These are phyloP conservation scores for Cephalopterus ornatus DNA, from an alignment of 2,113 vertebrate genomes.

Conservation along the genomic window DNA sequence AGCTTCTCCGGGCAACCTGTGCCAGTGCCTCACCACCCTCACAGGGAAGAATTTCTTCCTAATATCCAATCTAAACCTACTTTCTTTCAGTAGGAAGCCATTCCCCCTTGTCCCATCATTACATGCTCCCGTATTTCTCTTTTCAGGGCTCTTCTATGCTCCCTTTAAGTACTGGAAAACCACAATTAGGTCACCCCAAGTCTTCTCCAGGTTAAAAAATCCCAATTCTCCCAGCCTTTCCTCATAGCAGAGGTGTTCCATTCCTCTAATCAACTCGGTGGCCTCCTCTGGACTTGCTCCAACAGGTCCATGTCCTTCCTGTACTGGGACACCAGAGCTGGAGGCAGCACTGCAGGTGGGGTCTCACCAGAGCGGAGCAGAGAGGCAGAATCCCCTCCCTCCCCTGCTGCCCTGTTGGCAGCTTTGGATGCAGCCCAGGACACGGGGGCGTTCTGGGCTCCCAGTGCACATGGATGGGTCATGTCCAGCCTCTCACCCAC, in stretches of 20 bases:
- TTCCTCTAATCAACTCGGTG: neutral
- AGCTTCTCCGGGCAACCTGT: neutral
- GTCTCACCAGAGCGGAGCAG: neutral
- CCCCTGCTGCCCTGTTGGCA: neutral
- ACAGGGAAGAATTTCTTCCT: neutral
- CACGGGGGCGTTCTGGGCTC: neutral
- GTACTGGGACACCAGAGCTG: neutral
- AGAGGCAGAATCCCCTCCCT: neutral
- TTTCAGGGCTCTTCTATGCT: accelerated
- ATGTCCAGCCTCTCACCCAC: neutral
- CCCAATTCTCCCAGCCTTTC: accelerated
- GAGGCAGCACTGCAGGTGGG: neutral
- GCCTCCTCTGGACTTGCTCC: neutral
- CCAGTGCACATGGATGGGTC: accelerated
- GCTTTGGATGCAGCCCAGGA: neutral
- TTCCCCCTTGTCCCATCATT: neutral
- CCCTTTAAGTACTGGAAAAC: neutral
- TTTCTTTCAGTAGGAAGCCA: neutral
- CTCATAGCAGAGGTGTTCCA: neutral
- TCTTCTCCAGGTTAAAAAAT: neutral
- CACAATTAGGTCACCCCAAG: accelerated
- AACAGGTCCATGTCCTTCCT: neutral
- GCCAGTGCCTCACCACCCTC: neutral
- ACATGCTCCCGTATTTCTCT: neutral
- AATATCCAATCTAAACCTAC: neutral